Evolutionary conservation across 2,113 vertebrate genomes (phyloP), one percentile per base, ranked within the genome.

Genomic region (Urocitellus parryii): DNA sequence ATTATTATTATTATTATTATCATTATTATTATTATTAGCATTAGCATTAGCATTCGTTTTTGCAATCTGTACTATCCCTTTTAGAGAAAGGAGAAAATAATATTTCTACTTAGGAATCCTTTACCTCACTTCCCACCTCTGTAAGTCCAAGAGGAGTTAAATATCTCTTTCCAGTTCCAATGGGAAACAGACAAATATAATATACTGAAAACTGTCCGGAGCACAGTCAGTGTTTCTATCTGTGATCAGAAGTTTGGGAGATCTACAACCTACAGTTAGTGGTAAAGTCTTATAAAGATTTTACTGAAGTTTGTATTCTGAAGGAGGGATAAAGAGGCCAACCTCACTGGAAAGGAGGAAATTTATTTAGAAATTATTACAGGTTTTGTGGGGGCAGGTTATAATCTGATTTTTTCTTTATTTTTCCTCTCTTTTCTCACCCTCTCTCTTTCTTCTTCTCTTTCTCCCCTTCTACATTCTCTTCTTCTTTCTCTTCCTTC

Each of bases 251-350:
- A 94, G 61, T 93, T 95, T 83, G 17, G 65, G 37, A 80, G 29
- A 11, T 45, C 10, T 16, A 65, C n/a, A 61, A 80, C 39, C 70
- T 37, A 17, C 42, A 53, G 18, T 27, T 95, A 16, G 32, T 32
- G 39, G n/a, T 3, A 65, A 76, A 86, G 29, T 3, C 6, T 77
- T 92, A 13, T 68, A 51, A 72, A 83, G 17, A 65, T 72, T 90
- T 76, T 84, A 27, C 89, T 80, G 39, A 97, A 97, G 53, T 96
- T 88, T 94, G 27, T 80, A 13, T 74, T 82, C 18, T 56, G 87
- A 67, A 72, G n/a, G 34, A 78, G 14, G 48, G 8, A 22, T 76
- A 42, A 86, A 45, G n/a, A 82, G 77, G 89, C 90, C 56, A 95
- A 8, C n/a, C 17, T 86, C 51, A 94, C 27, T 39, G 70, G 89